Evolutionary conservation across 2,888 invertebrate species (phyloP).

Genomic region (Parascotia fuliginaria): DNA sequence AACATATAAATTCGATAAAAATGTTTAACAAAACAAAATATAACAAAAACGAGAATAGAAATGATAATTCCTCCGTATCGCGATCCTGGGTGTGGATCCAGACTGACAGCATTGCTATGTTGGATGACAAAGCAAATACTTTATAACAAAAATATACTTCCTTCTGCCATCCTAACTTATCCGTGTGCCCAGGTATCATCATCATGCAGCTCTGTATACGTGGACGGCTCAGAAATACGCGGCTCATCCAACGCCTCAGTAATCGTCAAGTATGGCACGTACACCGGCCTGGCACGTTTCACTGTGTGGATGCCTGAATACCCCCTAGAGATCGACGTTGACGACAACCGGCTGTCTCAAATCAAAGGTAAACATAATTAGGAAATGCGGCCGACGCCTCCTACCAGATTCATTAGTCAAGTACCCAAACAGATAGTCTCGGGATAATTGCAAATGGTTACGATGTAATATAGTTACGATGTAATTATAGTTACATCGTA

Average conservation of each 20-base stretch:
- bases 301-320: constrained; percentile 99
- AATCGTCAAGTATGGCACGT: constrained; percentile 96
- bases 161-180: not conserved
- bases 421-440: not conserved
- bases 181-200: constrained; percentile 91
- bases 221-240: constrained; percentile 97
- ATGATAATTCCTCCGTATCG: too few relatives aligned
- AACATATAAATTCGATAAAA: too few relatives aligned
- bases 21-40: too few relatives aligned
- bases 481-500: too few relatives aligned
- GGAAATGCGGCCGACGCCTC: not conserved
- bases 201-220: constrained; percentile 97
- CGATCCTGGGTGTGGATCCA: too few relatives aligned
- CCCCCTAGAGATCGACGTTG: constrained; percentile 95
- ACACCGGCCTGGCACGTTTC: constrained; percentile 94
- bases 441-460: not conserved
- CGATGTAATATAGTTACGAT: too few relatives aligned
- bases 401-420: constrained; percentile 5
- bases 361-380: constrained; percentile 86
- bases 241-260: constrained; percentile 98
- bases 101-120: too few relatives aligned
- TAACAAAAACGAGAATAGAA: too few relatives aligned
- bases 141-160: too few relatives aligned
- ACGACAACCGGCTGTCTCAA: constrained; percentile 95
- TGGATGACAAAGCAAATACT: too few relatives aligned